Conservation (phyloP, 2,888 invertebrate genomes). For the Ecdyonurus torrentis region DNA sequence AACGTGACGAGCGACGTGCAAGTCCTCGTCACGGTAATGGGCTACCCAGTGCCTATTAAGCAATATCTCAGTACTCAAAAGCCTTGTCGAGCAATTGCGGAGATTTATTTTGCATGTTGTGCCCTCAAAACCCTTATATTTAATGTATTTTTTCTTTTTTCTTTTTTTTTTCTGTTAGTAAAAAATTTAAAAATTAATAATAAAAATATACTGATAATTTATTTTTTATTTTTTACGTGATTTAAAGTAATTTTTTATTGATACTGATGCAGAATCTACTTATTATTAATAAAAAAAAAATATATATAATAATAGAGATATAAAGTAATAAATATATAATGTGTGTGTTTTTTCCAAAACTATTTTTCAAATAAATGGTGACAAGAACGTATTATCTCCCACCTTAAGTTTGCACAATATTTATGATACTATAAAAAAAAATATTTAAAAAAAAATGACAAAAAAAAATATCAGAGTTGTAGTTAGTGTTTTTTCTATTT, state of each 20-base stretch:
- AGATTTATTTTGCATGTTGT: background rate
- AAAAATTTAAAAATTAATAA: background rate
- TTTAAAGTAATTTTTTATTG: conserved; percentile 9
- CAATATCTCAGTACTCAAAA: too few relatives aligned
- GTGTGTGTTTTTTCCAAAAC: conserved; percentile 4
- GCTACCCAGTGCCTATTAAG: background rate
- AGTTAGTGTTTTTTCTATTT: conserved; percentile 13
- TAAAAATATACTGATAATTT: background rate
- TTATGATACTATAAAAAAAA: conserved; percentile 15
- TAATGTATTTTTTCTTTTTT: background rate
- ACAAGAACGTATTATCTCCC: conserved; percentile 11
- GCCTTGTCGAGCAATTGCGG: background rate
- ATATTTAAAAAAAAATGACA: too few relatives aligned
- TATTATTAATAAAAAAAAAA: conserved; percentile 3
- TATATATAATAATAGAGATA: conserved; percentile 10
- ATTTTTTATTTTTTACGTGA: background rate
- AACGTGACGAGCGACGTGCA: background rate
- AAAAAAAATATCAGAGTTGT: conserved; percentile 17
- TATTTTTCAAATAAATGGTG: conserved; percentile 12
- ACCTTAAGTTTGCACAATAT: conserved; percentile 16
- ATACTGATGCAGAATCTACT: conserved; percentile 6
- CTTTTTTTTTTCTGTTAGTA: background rate
- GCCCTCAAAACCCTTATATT: background rate
- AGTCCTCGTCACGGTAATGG: background rate
- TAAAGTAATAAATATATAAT: conserved; percentile 6